A percentile compares a stretch with the other conserved stretches of the same genome.
Evolutionary conservation across 2,797 vertebrate species (phyloP).

Genomic region (Hippoglossus hippoglossus): DNA sequence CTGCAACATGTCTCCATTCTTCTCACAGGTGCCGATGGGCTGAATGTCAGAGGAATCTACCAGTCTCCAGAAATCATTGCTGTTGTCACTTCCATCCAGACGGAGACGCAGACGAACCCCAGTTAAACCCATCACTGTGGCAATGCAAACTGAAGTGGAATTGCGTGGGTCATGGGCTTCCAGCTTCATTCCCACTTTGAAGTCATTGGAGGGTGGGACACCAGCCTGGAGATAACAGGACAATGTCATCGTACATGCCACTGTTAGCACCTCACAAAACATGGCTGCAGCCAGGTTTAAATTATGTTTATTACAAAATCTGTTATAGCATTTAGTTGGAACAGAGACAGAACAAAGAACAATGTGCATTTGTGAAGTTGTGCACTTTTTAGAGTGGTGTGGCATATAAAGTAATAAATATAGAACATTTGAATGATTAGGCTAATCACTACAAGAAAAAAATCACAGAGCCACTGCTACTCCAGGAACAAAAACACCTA

Average conservation of each 20-base stretch:
- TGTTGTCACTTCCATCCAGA: constrained; percentile 95
- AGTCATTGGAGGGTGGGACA: constrained; percentile 92
- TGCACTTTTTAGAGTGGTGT: too few species aligned
- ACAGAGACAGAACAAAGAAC: too few species aligned
- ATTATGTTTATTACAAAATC: too few species aligned
- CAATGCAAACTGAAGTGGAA: constrained; percentile 92
- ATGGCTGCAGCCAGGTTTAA: not conserved
- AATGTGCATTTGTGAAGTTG: too few species aligned
- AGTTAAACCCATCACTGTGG: constrained; percentile 92
- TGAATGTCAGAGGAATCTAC: constrained; percentile 97
- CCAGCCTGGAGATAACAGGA: constrained; percentile 83
- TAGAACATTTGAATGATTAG: too few species aligned
- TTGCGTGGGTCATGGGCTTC: constrained; percentile 96
- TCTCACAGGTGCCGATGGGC: constrained; percentile 95
- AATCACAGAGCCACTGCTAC: too few species aligned
- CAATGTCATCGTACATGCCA: not conserved
- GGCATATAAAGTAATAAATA: too few species aligned
- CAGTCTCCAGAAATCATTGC: constrained; percentile 97
- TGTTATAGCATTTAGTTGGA: too few species aligned
- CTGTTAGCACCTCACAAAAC: not conserved
- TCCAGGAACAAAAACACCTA: too few species aligned
- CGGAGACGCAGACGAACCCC: constrained; percentile 92
- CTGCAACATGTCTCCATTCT: constrained; percentile 97
- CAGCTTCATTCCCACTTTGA: constrained; percentile 97
- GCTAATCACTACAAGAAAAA: too few species aligned